These are phyloP conservation scores for Oxyteleia sp. DNA, from an alignment of 2,888 invertebrate genomes.

Conservation along the genomic window DNA sequence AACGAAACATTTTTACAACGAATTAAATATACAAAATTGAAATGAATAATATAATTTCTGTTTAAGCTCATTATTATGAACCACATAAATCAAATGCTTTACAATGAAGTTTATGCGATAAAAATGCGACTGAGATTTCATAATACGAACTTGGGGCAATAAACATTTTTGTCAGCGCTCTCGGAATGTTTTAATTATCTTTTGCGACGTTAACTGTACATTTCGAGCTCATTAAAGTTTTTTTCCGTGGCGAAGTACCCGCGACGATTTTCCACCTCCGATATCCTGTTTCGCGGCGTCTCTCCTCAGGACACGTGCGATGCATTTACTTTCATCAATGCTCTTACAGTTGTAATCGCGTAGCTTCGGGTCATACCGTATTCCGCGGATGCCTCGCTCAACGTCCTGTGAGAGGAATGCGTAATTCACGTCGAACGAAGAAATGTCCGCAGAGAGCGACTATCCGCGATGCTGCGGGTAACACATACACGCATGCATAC, in stretches of 20 bases:
- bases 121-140: constrained; percentile 8
- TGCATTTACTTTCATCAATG: constrained; percentile 67
- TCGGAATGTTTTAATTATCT: constrained; percentile 42
- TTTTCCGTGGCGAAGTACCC: constrained; percentile 25
- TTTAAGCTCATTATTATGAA: too few species aligned
- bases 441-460: constrained; percentile 9
- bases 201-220: constrained; percentile 29
- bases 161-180: constrained; percentile 5
- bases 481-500: too few species aligned
- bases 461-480: background rate
- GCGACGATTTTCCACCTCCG: constrained; percentile 50
- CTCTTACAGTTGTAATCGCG: constrained; percentile 43
- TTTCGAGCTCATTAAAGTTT: constrained; percentile 44
- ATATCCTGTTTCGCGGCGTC: constrained; percentile 58
- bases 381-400: constrained; percentile 44
- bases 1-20: too few species aligned
- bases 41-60: too few species aligned
- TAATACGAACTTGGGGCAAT: background rate
- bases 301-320: constrained; percentile 48
- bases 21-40: too few species aligned
- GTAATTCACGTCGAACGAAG: constrained; percentile 20
- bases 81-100: too few species aligned
- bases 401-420: constrained; percentile 53
- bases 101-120: background rate
- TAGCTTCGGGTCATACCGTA: constrained; percentile 14